Conservation (phyloP, 2,797 vertebrate species). For the Helarctos malayanus region DNA sequence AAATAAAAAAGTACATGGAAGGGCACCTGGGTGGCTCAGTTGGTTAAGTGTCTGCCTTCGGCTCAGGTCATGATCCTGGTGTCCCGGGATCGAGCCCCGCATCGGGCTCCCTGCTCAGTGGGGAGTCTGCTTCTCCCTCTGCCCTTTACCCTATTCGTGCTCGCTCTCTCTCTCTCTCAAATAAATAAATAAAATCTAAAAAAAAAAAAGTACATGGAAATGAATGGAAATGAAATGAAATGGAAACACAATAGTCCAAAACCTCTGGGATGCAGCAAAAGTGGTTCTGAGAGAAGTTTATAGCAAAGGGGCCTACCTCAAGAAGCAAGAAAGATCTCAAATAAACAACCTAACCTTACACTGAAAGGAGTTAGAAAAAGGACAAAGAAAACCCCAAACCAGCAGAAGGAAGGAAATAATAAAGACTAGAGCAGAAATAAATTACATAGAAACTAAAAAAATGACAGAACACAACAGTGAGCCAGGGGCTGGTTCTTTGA, state of each 20-base stretch:
- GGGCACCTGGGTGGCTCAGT: not conserved
- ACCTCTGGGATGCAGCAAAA: not conserved
- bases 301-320: not conserved
- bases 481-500: not conserved
- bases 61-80: no score
- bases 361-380: not conserved
- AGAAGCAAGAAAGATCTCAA: not conserved
- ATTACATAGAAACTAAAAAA: not conserved
- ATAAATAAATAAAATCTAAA: no score
- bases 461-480: not conserved
- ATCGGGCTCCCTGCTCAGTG: no score
- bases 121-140: no score
- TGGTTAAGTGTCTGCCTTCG: no score
- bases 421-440: not conserved
- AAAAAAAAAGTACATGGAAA: no score
- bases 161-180: no score
- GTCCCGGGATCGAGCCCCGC: no score
- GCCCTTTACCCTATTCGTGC: no score
- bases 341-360: not conserved
- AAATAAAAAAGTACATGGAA: not conserved
- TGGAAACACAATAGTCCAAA: not conserved
- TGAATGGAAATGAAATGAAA: not conserved
- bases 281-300: not conserved
- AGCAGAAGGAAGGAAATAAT: not conserved
- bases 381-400: not conserved